These are phyloP conservation scores for Gephyroberyx darwinii DNA, from an alignment of 2,797 vertebrate species.

Conservation along the genomic window DNA sequence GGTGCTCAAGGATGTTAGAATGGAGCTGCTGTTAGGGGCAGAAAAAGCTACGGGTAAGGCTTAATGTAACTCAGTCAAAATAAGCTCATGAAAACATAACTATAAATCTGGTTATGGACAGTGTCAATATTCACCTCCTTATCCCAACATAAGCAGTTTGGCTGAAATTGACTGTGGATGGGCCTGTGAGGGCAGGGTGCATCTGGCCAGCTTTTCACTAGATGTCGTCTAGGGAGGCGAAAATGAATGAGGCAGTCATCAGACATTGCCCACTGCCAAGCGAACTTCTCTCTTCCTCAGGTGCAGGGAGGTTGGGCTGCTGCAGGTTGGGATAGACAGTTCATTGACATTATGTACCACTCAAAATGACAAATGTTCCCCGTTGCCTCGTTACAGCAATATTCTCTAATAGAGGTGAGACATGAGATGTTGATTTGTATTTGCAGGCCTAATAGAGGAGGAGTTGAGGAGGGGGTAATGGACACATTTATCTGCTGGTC, in stretches of 20 bases:
- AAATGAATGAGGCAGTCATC: conserved; percentile 46
- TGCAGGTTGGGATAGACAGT: conserved; percentile 10
- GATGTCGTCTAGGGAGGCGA: conserved; percentile 43
- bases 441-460: not conserved
- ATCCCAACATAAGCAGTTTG: conserved; percentile 33
- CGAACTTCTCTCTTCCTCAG: not conserved
- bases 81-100: conserved; percentile 23
- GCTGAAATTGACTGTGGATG: conserved; percentile 44
- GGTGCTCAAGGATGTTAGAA: conserved; percentile 18
- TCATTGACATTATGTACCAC: no score
- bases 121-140: conserved; percentile 30
- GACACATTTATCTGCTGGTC: no score
- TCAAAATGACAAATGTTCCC: no score
- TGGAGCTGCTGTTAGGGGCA: conserved; percentile 3
- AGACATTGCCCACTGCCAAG: conserved; percentile 32
- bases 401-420: not conserved
- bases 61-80: conserved; percentile 27
- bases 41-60: conserved; percentile 13
- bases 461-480: no score
- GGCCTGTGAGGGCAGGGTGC: conserved; percentile 12
- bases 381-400: not conserved
- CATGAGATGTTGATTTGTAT: not conserved
- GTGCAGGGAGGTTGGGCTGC: conserved; percentile 10
- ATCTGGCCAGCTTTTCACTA: conserved; percentile 43
- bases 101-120: conserved; percentile 27